phyloP scores from a whole-genome alignment of 1,140 invertebrate genomes.

The Kradibia gibbosae region DNA sequence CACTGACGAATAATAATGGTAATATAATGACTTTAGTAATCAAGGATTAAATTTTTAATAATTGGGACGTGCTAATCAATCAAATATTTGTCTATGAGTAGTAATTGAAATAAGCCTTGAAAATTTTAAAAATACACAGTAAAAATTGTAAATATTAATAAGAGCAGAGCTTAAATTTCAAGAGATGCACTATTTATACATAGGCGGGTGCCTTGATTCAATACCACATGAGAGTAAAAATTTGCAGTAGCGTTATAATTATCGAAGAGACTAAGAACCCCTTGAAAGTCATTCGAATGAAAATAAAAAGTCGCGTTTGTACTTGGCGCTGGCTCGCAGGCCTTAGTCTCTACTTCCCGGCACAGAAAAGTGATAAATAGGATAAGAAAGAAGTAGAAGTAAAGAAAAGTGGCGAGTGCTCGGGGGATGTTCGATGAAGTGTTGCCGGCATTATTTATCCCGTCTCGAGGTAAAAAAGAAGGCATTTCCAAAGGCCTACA shows the following conservation, averaged over 20 bases:
- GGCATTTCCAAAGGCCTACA: constrained; percentile 9
- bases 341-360: background rate
- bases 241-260: background rate
- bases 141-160: background rate
- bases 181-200: background rate
- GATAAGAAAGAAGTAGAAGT: background rate
- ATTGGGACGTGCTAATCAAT: background rate
- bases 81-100: background rate
- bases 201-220: background rate
- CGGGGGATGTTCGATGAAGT: background rate
- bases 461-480: background rate
- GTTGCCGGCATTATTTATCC: constrained; percentile 5
- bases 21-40: background rate
- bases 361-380: background rate
- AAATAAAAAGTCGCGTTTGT: background rate
- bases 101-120: background rate
- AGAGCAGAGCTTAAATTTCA: background rate
- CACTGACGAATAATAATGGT: background rate
- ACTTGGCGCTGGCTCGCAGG: no score
- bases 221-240: no score
- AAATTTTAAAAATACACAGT: no score
- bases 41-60: background rate
- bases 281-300: background rate
- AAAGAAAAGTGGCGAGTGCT: background rate
- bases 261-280: background rate